A percentile compares a stretch with the other conserved stretches of the same genome.
Evolutionary conservation across 2,797 vertebrate genomes (phyloP).

Genomic region (Coluber constrictor): DNA sequence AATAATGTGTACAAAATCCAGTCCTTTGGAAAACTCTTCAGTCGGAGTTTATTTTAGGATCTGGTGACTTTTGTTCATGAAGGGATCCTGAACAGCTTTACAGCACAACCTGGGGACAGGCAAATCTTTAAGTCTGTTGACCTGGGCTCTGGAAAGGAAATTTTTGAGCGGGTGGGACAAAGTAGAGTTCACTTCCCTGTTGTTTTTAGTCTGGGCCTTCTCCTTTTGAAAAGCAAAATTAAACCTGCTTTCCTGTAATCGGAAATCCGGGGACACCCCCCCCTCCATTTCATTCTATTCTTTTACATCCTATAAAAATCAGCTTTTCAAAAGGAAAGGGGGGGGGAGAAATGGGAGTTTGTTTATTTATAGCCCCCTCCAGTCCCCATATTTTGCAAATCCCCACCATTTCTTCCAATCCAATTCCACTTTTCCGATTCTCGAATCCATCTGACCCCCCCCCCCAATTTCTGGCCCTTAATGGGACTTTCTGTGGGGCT

Average conservation of each 20-base stretch:
- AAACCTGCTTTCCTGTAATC: background rate
- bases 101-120: background rate
- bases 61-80: background rate
- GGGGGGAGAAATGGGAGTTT: background rate
- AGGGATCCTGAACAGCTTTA: background rate
- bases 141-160: background rate
- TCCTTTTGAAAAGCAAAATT: background rate
- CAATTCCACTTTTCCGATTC: background rate
- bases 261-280: background rate
- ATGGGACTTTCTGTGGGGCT: background rate
- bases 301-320: background rate
- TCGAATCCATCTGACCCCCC: background rate
- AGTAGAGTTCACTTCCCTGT: fast-evolving
- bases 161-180: background rate
- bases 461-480: background rate
- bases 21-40: background rate
- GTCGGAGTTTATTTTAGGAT: background rate
- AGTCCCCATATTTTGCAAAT: background rate
- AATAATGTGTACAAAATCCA: background rate
- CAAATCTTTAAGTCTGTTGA: background rate
- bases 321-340: too few relatives aligned
- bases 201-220: background rate
- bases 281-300: background rate
- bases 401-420: background rate
- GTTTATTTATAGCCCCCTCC: background rate